Evolutionary conservation across 2,113 vertebrate genomes (phyloP).

Genomic region (Seriola rivoliana): DNA sequence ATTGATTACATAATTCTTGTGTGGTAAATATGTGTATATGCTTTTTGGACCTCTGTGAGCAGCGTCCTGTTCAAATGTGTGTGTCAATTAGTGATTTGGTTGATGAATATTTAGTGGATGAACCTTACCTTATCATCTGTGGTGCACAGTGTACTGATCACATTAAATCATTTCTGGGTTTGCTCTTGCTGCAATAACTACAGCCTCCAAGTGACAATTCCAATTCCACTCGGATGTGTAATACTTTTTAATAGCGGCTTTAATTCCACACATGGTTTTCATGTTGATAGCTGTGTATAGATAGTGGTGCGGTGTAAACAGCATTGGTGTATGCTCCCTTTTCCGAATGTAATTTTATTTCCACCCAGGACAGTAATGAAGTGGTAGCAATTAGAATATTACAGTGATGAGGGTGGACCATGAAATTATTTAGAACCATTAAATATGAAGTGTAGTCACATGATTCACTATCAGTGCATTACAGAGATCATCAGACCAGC

Average conservation of each 20-base stretch:
- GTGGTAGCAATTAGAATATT: constrained; percentile 19
- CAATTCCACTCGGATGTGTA: not conserved
- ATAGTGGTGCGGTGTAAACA: not conserved
- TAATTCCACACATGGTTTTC: not conserved
- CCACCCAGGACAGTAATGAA: constrained; percentile 20
- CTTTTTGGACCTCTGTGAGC: too few relatives aligned
- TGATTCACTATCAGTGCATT: constrained; percentile 30
- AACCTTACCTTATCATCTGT: too few relatives aligned
- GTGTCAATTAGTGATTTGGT: too few relatives aligned
- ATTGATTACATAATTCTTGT: too few relatives aligned
- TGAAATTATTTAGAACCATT: constrained; percentile 42
- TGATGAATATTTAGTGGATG: too few relatives aligned
- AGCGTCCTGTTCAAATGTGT: too few relatives aligned
- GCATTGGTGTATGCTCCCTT: not conserved
- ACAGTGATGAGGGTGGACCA: constrained; percentile 41
- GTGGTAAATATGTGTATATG: too few relatives aligned
- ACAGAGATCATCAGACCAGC: constrained; percentile 39
- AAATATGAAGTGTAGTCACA: constrained; percentile 38
- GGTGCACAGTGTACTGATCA: not conserved
- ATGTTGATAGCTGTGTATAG: not conserved
- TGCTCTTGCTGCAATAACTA: not conserved
- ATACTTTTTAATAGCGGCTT: constrained; percentile 5
- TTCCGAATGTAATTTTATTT: constrained; percentile 20
- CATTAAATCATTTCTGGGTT: not conserved
- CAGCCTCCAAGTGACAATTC: too few relatives aligned